A percentile compares a stretch with the other conserved stretches of the same genome.
Evolutionary conservation across 2,888 invertebrate genomes (phyloP).

Genomic region (Acanthopleura granulata): DNA sequence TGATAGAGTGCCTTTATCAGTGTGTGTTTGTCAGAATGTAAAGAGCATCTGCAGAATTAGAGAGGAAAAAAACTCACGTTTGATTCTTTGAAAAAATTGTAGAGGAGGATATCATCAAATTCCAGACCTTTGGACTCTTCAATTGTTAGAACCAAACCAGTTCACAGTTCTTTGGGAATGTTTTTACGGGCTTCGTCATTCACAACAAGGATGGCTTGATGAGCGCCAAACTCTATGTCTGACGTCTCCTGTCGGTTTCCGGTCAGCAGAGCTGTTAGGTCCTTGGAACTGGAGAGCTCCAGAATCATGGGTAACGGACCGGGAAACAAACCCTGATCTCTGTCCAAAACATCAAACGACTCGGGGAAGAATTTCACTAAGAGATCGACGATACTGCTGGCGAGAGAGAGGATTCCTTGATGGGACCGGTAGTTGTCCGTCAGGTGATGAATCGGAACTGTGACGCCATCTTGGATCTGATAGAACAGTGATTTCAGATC

Average conservation of each 20-base stretch:
- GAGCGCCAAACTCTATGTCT: slow-evolving; percentile 64
- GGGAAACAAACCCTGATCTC: slow-evolving; percentile 57
- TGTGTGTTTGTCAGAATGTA: no score
- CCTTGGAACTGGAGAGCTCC: slow-evolving; percentile 51
- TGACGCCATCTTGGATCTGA: slow-evolving; percentile 46
- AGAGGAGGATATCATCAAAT: slow-evolving; percentile 44
- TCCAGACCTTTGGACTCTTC: slow-evolving; percentile 57
- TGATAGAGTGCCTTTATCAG: no score
- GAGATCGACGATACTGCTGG: slow-evolving; percentile 56
- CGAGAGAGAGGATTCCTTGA: slow-evolving; percentile 58
- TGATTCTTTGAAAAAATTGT: slow-evolving; percentile 65
- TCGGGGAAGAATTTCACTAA: slow-evolving; percentile 53
- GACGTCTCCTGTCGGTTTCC: slow-evolving; percentile 56
- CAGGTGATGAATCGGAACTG: slow-evolving; percentile 48
- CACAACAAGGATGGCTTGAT: slow-evolving; percentile 61
- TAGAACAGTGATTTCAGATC: slow-evolving; percentile 57
- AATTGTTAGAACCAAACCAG: slow-evolving; percentile 59
- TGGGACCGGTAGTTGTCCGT: slow-evolving; percentile 63
- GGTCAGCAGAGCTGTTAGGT: slow-evolving; percentile 45
- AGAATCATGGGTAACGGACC: slow-evolving; percentile 59
- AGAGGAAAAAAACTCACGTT: slow-evolving; percentile 36
- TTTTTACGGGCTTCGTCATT: slow-evolving; percentile 52
- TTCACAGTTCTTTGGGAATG: slow-evolving; percentile 54
- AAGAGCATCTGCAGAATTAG: no score
- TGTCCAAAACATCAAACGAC: slow-evolving; percentile 57